Percentiles rank a stretch among this genome's conserved stretches.
These are phyloP conservation scores for Arge pagana DNA, from an alignment of 2,888 invertebrate species.

Conservation along the genomic window DNA sequence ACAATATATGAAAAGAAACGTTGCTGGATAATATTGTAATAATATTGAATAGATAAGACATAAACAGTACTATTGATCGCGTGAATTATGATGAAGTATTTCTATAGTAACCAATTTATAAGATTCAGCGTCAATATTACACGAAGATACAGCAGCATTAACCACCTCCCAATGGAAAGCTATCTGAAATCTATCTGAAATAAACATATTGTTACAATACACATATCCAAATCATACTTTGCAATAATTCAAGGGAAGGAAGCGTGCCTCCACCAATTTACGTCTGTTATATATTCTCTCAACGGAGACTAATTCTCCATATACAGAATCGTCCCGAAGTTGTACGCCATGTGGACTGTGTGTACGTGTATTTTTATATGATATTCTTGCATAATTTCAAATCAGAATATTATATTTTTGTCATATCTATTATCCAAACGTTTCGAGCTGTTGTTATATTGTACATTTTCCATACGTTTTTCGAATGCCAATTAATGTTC, in stretches of 20 bases:
- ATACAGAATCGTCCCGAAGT: slow-evolving; percentile 15
- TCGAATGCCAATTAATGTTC: too few species aligned
- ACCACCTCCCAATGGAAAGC: slow-evolving; percentile 56
- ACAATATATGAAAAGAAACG: slow-evolving; percentile 31
- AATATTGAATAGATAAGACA: slow-evolving; percentile 30
- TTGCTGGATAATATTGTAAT: slow-evolving; percentile 6
- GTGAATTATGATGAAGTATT: slow-evolving; percentile 32
- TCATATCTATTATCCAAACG: too few species aligned
- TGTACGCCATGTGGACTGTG: slow-evolving; percentile 17
- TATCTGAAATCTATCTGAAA: slow-evolving; percentile 59
- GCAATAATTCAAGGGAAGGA: slow-evolving; percentile 15
- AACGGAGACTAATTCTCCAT: not conserved
- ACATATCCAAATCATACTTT: slow-evolving; percentile 42
- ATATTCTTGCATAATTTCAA: not conserved
- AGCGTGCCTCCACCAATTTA: not conserved
- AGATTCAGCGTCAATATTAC: slow-evolving; percentile 41
- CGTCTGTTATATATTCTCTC: slow-evolving; percentile 1
- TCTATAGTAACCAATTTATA: slow-evolving; percentile 42
- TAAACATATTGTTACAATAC: slow-evolving; percentile 54
- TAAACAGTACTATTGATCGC: slow-evolving; percentile 28
- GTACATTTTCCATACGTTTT: too few species aligned
- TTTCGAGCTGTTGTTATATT: too few species aligned
- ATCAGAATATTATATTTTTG: too few species aligned
- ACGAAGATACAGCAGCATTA: slow-evolving; percentile 54
- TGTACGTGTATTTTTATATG: too few species aligned